These are phyloP conservation scores for Rhinoraja longicauda DNA, from an alignment of 2,797 vertebrate genomes.

Conservation along the genomic window DNA sequence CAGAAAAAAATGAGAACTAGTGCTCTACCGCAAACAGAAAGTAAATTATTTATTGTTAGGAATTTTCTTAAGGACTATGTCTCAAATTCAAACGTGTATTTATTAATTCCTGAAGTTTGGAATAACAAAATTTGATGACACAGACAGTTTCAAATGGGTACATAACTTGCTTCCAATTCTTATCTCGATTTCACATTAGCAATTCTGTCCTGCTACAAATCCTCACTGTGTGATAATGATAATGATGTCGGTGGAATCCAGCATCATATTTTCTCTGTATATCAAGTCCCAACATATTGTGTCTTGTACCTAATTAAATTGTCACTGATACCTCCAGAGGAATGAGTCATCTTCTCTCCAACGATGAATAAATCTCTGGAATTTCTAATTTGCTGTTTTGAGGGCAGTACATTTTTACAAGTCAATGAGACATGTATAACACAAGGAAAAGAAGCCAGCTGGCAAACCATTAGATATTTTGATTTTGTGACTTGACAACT, in stretches of 20 bases:
- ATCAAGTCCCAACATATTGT: slow-evolving; percentile 5
- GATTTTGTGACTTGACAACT: neutral
- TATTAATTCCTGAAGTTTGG: neutral
- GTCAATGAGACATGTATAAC: neutral
- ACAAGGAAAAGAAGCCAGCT: neutral
- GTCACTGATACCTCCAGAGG: slow-evolving; percentile 8
- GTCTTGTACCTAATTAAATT: neutral
- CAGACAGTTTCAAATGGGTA: neutral
- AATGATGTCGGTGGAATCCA: neutral
- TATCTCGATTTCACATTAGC: neutral
- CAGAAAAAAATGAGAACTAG: too few species aligned
- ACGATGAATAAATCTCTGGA: neutral
- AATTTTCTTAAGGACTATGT: neutral
- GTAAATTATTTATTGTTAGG: neutral
- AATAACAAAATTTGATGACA: neutral
- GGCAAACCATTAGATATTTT: neutral
- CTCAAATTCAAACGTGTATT: neutral
- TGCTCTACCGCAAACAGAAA: neutral
- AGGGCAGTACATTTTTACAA: neutral
- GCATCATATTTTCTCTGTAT: slow-evolving; percentile 13
- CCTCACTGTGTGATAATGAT: neutral
- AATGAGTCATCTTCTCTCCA: neutral
- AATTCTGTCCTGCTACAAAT: neutral
- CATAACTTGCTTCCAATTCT: neutral
- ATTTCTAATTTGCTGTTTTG: neutral